Evolutionary conservation across 1,140 invertebrate genomes (phyloP), one percentile per base, ranked within the genome.

Genomic region (Phenacoccus solenopsis): DNA sequence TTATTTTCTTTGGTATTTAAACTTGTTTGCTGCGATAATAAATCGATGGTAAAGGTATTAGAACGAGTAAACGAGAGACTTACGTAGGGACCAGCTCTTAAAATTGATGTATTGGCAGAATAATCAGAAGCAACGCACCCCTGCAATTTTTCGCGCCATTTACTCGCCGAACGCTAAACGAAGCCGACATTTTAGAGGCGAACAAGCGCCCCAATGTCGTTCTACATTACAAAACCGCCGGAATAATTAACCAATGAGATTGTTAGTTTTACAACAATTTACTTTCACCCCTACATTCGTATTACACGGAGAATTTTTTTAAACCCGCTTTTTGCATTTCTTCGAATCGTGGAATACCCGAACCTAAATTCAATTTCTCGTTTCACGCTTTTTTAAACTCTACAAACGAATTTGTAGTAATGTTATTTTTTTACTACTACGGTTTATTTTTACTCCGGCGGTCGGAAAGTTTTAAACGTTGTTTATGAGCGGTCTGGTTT

Each of bases 81-180:
- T 25, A 64, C 59, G 59, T 27, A 27, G 59, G 59, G 59, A 64
- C 25, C 25, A 27, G 59, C 59, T 64, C 59, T 64, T 64, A 64
- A 64, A 64, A 64, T 27, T 64, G 59, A 64, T 64, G 59, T 64
- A 64, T 64, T 64, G 59, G 59, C 59, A 64, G 59, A 64, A 64
- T 64, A 27, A 64, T 64, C 59, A 64, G 25, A 64, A 25, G 59
- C 25, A 64, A 64, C 59, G 59, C 59, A 64, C 59, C 59, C 59
- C 59, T 64, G 59, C 59, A 64, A 64, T 64, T 64, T 64, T 64
- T 64, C 59, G 59, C 59, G 59, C 59, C 59, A 64, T 64, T 64
- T 64, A 64, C 59, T 64, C 59, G 9, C 7, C 2, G 20, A 64
- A 64, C 59, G 25, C 20, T 64, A 64, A 49, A 64, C 25, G 59